Evolutionary conservation across 2,888 invertebrate genomes (phyloP), one percentile per base, ranked within the genome.

Genomic region (Cheilosia grossa): DNA sequence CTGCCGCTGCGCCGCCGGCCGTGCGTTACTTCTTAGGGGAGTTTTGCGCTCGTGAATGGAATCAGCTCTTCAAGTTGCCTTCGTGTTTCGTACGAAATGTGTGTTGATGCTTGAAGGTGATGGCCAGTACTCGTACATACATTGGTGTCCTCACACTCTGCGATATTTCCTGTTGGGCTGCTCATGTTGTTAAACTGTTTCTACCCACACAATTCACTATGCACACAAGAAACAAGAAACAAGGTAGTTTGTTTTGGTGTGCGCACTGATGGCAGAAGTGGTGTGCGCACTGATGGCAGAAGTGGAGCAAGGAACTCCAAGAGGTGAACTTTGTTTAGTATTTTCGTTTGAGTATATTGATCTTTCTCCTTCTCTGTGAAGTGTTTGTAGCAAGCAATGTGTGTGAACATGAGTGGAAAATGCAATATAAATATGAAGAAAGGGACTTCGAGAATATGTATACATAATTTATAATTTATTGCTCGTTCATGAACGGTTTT

Each of bases 271-370:
- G 77, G 53, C 33, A 80, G 70, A 83, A 80, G 70, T 83, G 74
- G 83, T 72, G 54, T 69, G 67, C 58, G 42, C 44, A 54, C 4
- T 30, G 40, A 59, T 70, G 77, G 53, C 33, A 80, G 70, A 83
- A 80, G 70, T 83, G 74, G 83, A 83, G 54, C 83, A 83, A 83
- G 80, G 74, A 83, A 83, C 83, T 83, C 66, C 54, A 17, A 27
- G 69, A 66, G 83, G 66, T 83, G 79, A 83, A 83, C 74, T 75
- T 75, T 80, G 79, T 74, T 70, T 70, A 66, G 70, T 77, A 47
- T 82, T 78, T 78, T 73, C 51, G 54, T 73, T 63, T 56, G 72
- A 67, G 82, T 78, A 78, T 78, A 73, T 56, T 82, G 82, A 66
- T 73, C 78, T 78, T 59, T 72, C 15, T 27, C 21, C 37, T 44